Evolutionary conservation across 1,140 invertebrate species (phyloP).

Genomic region (Trichomalopsis sarcophagae): DNA sequence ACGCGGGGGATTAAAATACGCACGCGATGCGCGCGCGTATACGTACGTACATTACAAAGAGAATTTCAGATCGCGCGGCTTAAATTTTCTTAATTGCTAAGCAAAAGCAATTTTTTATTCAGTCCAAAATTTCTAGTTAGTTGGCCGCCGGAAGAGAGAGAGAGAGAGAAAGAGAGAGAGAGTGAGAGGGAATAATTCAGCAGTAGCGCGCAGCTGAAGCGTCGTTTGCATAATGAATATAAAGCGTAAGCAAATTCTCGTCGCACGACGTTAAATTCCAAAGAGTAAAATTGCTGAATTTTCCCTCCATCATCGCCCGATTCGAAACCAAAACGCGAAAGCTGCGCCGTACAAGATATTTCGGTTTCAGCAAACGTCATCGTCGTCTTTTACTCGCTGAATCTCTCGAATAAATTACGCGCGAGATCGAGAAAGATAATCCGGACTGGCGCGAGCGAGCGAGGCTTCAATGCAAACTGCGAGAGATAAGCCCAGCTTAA

Average conservation of each 20-base stretch:
- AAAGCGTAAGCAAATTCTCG: not conserved
- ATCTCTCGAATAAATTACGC: slow-evolving; percentile 47
- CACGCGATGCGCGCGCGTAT: not conserved
- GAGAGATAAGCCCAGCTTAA: slow-evolving; percentile 50
- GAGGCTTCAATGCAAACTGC: slow-evolving; percentile 48
- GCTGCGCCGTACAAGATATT: too few species aligned
- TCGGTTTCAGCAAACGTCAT: not conserved
- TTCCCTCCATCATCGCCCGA: not conserved
- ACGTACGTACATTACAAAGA: too few species aligned
- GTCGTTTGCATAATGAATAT: slow-evolving; percentile 1
- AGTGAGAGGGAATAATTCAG: not conserved
- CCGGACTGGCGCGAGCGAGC: not conserved
- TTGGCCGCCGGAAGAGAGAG: not conserved
- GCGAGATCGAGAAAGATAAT: slow-evolving; percentile 52
- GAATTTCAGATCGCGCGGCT: not conserved
- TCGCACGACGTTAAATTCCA: not conserved
- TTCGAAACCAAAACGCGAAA: too few species aligned
- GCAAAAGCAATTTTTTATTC: not conserved
- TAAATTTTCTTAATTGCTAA: not conserved
- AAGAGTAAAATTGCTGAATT: not conserved
- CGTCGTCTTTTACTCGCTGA: slow-evolving; percentile 30
- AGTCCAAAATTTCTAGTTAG: not conserved
- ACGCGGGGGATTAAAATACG: too few species aligned
- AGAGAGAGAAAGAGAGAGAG: not conserved
- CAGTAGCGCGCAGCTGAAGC: not conserved